These are phyloP conservation scores for Leistus spinibarbis DNA, from an alignment of 2,888 invertebrate species.

Conservation along the genomic window DNA sequence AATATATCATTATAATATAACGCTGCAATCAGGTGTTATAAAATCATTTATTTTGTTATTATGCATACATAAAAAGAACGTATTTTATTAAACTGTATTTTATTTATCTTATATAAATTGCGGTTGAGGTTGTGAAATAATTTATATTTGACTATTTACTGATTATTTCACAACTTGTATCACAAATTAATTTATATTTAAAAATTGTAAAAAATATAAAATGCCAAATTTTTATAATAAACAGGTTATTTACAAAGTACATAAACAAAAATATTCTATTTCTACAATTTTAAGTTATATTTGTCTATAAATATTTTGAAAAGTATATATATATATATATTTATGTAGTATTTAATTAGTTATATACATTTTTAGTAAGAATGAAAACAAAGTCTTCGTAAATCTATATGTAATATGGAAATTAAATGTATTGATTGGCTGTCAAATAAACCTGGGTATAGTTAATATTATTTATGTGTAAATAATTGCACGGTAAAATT, in stretches of 20 bases:
- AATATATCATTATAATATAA: background rate
- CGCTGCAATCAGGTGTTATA: background rate
- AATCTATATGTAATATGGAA: background rate
- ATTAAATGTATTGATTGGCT: too few species aligned
- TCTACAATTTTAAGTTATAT: background rate
- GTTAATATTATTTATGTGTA: background rate
- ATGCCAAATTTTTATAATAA: background rate
- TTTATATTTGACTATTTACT: background rate
- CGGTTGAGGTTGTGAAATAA: background rate
- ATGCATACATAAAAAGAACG: background rate
- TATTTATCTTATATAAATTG: background rate
- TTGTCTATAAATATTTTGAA: conserved; percentile 1
- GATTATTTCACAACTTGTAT: too few species aligned
- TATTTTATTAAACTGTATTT: background rate
- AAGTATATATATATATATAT: background rate
- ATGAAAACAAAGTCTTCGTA: background rate
- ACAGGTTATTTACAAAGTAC: background rate
- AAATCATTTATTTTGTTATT: background rate
- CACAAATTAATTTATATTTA: background rate
- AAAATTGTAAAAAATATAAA: background rate
- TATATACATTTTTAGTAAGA: background rate
- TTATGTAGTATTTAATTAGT: background rate
- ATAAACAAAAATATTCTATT: background rate
- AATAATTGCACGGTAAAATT: background rate
- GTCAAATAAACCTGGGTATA: too few species aligned